Evolutionary conservation across 2,113 vertebrate genomes (phyloP).

Genomic region (Sylvia atricapilla): DNA sequence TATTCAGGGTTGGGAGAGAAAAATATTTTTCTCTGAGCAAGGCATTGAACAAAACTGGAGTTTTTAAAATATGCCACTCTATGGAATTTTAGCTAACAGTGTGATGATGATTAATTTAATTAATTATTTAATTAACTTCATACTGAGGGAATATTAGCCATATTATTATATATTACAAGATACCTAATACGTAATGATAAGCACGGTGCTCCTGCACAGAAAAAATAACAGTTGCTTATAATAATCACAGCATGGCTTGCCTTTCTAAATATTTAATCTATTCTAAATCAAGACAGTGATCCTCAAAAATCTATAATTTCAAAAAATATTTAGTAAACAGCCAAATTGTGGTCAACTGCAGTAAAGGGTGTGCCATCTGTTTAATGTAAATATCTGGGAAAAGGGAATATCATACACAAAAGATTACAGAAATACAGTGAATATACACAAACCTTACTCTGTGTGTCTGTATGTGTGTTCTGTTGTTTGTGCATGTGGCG

Average conservation of each 20-base stretch:
- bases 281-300: conserved; percentile 61
- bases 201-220: background rate
- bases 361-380: conserved; percentile 79
- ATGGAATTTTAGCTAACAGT: conserved; percentile 24
- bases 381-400: conserved; percentile 74
- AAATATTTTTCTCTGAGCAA: conserved; percentile 42
- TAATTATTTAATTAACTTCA: conserved; percentile 64
- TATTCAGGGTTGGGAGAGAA: conserved; percentile 49
- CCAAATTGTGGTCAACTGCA: conserved; percentile 77
- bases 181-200: conserved; percentile 25
- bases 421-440: conserved; percentile 51
- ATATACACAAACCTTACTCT: conserved; percentile 9
- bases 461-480: background rate
- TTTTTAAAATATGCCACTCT: conserved; percentile 21
- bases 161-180: conserved; percentile 17
- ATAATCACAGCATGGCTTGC: conserved; percentile 60
- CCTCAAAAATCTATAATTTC: conserved; percentile 74
- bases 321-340: conserved; percentile 76
- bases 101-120: conserved; percentile 32
- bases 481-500: background rate
- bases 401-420: conserved; percentile 67
- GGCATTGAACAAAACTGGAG: conserved; percentile 1
- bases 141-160: conserved; percentile 8
- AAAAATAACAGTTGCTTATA: conserved; percentile 58
- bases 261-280: conserved; percentile 64